A percentile compares a stretch with the other conserved stretches of the same genome.
phyloP scores from a whole-genome alignment of 2,888 invertebrate genomes.

The Heliconius cydno region DNA sequence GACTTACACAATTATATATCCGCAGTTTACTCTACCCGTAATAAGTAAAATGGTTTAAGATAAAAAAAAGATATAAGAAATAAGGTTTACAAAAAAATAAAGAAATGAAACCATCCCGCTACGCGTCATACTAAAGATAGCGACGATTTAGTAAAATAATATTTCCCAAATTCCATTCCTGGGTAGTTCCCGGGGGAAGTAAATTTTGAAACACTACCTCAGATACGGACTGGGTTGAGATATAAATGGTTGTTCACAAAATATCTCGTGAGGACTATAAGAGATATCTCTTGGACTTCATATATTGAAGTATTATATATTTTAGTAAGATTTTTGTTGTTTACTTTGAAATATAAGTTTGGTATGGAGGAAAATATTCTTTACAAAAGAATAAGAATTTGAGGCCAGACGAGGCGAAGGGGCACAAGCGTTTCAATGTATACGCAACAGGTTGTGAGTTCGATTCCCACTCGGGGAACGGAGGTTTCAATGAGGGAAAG shows the following conservation, averaged over 20 bases:
- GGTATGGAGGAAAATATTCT: not conserved
- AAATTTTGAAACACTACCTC: conserved; percentile 34
- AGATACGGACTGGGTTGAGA: conserved; percentile 14
- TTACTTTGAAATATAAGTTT: not conserved
- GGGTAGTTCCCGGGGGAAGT: conserved; percentile 29
- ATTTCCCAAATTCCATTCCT: conserved; percentile 27
- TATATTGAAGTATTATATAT: not conserved
- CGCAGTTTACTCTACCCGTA: not conserved
- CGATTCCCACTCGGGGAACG: too few relatives aligned
- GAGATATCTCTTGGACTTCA: not conserved
- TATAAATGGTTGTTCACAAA: conserved; percentile 35
- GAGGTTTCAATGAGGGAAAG: not conserved
- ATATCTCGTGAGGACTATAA: conserved; percentile 31
- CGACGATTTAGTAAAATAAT: conserved; percentile 9
- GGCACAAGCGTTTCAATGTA: too few relatives aligned
- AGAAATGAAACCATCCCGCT: not conserved
- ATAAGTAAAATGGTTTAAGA: not conserved
- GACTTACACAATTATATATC: not conserved
- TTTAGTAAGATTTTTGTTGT: not conserved
- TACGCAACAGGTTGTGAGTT: too few relatives aligned
- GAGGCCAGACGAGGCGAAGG: too few relatives aligned
- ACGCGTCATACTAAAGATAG: conserved; percentile 1
- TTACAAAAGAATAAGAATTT: too few relatives aligned
- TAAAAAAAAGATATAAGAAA: not conserved
- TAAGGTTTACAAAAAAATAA: not conserved